Evolutionary conservation across 2,888 invertebrate genomes (phyloP), one percentile per base, ranked within the genome.

Genomic region (Noctua fimbriata): DNA sequence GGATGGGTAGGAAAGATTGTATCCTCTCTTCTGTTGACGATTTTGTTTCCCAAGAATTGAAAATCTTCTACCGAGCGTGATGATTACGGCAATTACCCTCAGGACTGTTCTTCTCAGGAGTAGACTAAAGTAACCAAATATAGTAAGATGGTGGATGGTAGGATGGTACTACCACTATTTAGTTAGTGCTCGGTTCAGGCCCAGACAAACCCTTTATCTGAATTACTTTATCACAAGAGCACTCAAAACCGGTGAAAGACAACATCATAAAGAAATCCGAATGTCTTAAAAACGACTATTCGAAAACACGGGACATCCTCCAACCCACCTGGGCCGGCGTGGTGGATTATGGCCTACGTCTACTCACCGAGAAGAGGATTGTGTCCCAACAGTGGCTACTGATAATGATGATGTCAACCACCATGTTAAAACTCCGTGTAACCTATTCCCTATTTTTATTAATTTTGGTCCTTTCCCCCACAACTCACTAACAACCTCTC

Each of bases 401-500:
- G 32, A 32, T 32, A 18, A 60, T 28, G 28, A 60, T 16, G 16
- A 18, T 1, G 1, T 18, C n/a, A 28, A 41, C 14, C 44, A 24
- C 2, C 18, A 18, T 49, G 7, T 18, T 24, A 52, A 78, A 77
- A 28, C 9, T 28, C 65, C 9, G 18, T 21, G 21, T 18, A 32
- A 67, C 28, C 16, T 16, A 1, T 18, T n/a, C 12, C 41, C 16
- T 12, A 55, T 24, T 32, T 32, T 32, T n/a, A 41, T n/a, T 32
- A 84, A 58, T 58, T 32, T 41, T 14, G 16, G 14, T 58, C 21
- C 18, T n/a, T 67, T 28, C 14, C 36, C 44, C n/a, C 32, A 41
- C 21, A 55, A 63, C 10, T 67, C 6, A 47, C 52, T 7, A 84
- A 77, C n/a, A 36, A 83, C 49, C 14, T 55, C 3, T 55, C 21